A percentile compares a stretch with the other conserved stretches of the same genome.
phyloP scores from a whole-genome alignment of 2,888 invertebrate species.

The Yponomeuta plumbellus region DNA sequence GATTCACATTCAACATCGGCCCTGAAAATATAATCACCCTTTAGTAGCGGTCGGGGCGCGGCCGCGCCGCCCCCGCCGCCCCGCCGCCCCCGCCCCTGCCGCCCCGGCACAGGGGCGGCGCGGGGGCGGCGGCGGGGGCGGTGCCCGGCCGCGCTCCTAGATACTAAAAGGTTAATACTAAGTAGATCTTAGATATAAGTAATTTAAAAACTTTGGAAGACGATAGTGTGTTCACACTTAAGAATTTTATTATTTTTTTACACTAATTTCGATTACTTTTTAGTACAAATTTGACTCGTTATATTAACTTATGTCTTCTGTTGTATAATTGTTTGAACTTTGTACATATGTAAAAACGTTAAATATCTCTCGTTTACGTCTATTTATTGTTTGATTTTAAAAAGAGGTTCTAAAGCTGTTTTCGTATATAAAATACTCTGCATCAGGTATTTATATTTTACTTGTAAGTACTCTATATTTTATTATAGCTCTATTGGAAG shows the following conservation, averaged over 20 bases:
- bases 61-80: slow-evolving; percentile 28
- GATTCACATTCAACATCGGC: too few species aligned
- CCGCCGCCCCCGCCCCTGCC: neutral
- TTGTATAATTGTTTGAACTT: slow-evolving; percentile 55
- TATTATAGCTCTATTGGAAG: neutral
- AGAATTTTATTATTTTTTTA: slow-evolving; percentile 45
- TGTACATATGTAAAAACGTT: slow-evolving; percentile 75
- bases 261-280: slow-evolving; percentile 49
- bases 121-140: slow-evolving; percentile 24
- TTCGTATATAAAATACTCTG: slow-evolving; percentile 30
- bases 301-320: slow-evolving; percentile 54
- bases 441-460: slow-evolving; percentile 6
- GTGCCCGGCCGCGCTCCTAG: slow-evolving; percentile 40
- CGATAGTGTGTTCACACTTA: slow-evolving; percentile 36
- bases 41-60: too few species aligned
- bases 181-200: slow-evolving; percentile 59
- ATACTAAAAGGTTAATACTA: slow-evolving; percentile 57
- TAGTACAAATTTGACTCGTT: slow-evolving; percentile 70
- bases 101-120: neutral
- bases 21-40: too few species aligned
- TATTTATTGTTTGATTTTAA: slow-evolving; percentile 63
- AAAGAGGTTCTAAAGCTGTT: slow-evolving; percentile 53
- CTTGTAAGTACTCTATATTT: neutral
- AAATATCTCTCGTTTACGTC: slow-evolving; percentile 49
- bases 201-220: slow-evolving; percentile 50